Base-by-base conservation (phyloP, 1,140 invertebrate genomes). In the Laupala kohalensis region DNA sequence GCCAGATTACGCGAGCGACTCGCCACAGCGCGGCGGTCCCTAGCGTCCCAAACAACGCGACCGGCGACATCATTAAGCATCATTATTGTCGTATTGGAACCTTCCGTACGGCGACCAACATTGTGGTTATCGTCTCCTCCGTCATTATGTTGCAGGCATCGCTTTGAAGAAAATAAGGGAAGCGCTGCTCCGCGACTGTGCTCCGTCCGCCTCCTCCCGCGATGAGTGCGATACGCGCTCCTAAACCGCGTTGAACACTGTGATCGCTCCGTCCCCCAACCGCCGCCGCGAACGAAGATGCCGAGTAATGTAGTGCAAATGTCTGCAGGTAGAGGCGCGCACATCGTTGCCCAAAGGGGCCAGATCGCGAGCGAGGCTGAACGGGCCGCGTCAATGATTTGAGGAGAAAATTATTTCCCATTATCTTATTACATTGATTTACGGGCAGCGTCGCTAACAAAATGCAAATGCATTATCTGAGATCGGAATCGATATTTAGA, bases 61-160 rank as follows among this genome's bases (percentile, higher is more conserved):
- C 69, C 23, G 63, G 53, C 64, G 71, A 72, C 71, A 72, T 72
- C 68, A 72, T 72, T 72, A 72, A 72, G 71, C 27, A 72, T 72
- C 71, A 72, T 72, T 72, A 72, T 72, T 72, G 71, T 72, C 71
- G 62, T 72, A 72, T 72, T 63, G 71, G 25, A 68, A 64, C 65
- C 71, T 72, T 67, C 71, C 67, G 71, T 72, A 24, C 66, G 5
- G 69, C 71, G 71, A 66, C 25, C 67, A 72, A 64, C 24, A 66
- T 72, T 72, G 71, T 68, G 71, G 71, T 72, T 68, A 68, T 19
- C 37, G 37, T 53, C 37, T 19, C 37, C 37, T 53, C 37, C 1
- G 37, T 53, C 37, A 53, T 53, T 53, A 53, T 53, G 9, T 53
- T 53, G 37, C 37, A 19, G 37, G 37, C 9, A 9, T 19, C 37